phyloP scores from a whole-genome alignment of 2,113 vertebrate species.

The Gasterosteus aculeatus region DNA sequence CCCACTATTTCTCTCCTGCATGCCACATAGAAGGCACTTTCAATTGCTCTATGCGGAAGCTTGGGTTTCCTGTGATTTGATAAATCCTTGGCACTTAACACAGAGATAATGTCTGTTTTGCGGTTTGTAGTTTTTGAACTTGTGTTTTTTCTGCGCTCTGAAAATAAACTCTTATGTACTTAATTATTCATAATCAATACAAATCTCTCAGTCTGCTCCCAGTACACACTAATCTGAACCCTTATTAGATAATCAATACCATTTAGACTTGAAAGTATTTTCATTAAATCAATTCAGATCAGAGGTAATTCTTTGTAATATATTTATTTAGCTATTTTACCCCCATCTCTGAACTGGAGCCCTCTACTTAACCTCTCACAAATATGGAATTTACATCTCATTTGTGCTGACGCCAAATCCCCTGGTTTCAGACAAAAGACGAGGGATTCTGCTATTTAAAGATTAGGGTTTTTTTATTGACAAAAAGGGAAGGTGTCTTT shows the following conservation, averaged over 20 bases:
- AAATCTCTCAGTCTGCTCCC: slow-evolving; percentile 24
- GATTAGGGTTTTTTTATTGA: slow-evolving; percentile 46
- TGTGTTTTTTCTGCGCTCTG: slow-evolving; percentile 6
- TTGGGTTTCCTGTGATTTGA: slow-evolving; percentile 27
- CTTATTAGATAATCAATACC: slow-evolving; percentile 51
- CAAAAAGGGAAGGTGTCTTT: neutral
- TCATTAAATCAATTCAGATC: slow-evolving; percentile 40
- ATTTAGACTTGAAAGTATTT: slow-evolving; percentile 44
- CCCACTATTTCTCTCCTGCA: slow-evolving; percentile 19
- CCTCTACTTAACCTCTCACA: slow-evolving; percentile 13
- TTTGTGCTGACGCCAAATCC: slow-evolving; percentile 49
- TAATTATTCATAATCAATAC: slow-evolving; percentile 59
- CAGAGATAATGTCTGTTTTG: slow-evolving; percentile 32
- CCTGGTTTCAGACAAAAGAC: slow-evolving; percentile 45
- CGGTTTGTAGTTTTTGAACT: slow-evolving; percentile 28
- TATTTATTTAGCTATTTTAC: slow-evolving; percentile 20
- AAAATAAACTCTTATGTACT: slow-evolving; percentile 24
- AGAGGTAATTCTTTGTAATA: slow-evolving; percentile 39
- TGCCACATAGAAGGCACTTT: slow-evolving; percentile 25
- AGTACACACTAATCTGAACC: slow-evolving; percentile 38
- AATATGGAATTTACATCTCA: slow-evolving; percentile 54
- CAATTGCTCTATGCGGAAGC: slow-evolving; percentile 26
- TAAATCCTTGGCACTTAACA: slow-evolving; percentile 16
- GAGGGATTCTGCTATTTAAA: slow-evolving; percentile 57
- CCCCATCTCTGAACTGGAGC: neutral